Evolutionary conservation across 2,113 vertebrate species (phyloP).

Genomic region (Ciconia stormi): DNA sequence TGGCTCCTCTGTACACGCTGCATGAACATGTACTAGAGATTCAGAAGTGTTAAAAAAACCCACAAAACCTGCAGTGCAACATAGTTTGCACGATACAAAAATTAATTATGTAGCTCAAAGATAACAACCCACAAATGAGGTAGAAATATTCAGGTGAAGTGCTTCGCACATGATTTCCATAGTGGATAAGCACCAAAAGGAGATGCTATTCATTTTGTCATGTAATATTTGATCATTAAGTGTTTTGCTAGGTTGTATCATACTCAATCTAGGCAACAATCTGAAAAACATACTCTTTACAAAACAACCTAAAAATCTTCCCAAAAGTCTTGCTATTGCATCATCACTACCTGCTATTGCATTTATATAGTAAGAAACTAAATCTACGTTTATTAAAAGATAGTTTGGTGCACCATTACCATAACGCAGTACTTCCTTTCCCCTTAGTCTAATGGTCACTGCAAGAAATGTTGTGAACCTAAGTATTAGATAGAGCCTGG

Average conservation of each 20-base stretch:
- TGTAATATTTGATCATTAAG: constrained; percentile 37
- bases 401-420: background rate
- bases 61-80: background rate
- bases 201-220: constrained; percentile 7
- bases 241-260: background rate
- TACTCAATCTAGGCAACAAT: background rate
- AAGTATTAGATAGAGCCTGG: constrained; percentile 1
- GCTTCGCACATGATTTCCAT: constrained; percentile 35
- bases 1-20: background rate
- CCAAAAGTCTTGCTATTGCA: background rate
- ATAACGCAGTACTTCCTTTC: background rate
- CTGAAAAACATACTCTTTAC: background rate
- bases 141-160: constrained; percentile 55
- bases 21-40: background rate
- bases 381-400: background rate
- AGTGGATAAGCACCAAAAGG: constrained; percentile 31
- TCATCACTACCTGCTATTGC: background rate
- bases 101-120: constrained; percentile 33
- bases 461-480: constrained; percentile 42
- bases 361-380: background rate
- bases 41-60: background rate
- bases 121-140: constrained; percentile 43
- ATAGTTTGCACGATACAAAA: constrained; percentile 32
- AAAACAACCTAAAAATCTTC: background rate
- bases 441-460: constrained; percentile 30